Base-by-base conservation (phyloP, 1,140 invertebrate genomes). In the Drosophila sechellia region DNA sequence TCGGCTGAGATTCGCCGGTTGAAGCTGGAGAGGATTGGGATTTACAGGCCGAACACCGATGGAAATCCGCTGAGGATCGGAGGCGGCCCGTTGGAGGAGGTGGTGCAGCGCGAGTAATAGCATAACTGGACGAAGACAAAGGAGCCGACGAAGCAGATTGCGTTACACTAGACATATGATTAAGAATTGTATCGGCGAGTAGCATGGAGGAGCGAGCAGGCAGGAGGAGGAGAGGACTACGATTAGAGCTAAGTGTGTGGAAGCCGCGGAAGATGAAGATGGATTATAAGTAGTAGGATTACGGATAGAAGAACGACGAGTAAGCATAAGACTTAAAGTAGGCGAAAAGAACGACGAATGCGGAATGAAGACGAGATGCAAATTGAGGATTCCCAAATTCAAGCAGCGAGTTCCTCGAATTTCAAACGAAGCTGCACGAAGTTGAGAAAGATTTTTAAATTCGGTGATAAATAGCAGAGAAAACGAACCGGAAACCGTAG, bases 21-120 rank as follows among this genome's bases (percentile, higher is more conserved):
- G 54, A 59, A 42, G 59, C 35, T 55, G 49, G 48, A 34, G 22
- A n/a, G 48, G 48, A 34, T 31, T 50, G 48, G 20, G 20, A 34
- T 11, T 34, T 27, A 39, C 57, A 39, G 46, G n/a, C n/a, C 6
- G 17, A 48, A 6, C 46, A 3, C 22, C 46, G 10, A 27, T 22
- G 13, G 22, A 54, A 40, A 25, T 42, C 40, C 39, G 39, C n/a
- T 17, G 37, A 42, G 39, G 39, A 56, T 27, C 31, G 22, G 6
- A 13, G 27, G 27, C 6, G 27, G 15, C 25, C 25, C 43, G 11
- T 17, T 27, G 39, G 27, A 43, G n/a, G 11, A 31, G 40, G 55
- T 20, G 17, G 15, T 31, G 39, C 22, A 17, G 55, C n/a, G 55
- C 25, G 31, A 31, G 42, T 43, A 46, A 43, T 52, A 52, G 49